Base-by-base conservation (phyloP, 2,113 vertebrate species). In the Proterorhinus semilunaris region DNA sequence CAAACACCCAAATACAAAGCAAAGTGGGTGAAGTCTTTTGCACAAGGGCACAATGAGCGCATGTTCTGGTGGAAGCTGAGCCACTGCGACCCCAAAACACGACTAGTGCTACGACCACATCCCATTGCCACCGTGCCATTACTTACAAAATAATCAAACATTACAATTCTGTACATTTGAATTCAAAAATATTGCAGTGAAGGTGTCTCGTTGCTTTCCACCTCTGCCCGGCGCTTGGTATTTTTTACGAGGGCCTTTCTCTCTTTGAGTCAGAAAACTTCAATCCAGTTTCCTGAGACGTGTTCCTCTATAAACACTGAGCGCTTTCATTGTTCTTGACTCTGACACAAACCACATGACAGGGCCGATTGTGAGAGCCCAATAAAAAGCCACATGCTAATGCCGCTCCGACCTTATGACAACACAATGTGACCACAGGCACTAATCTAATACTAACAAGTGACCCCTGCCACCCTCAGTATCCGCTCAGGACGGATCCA, bases 321-420 rank as follows among this genome's bases (percentile, higher is more conserved):
- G 74, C 45, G 21, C 74, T 82, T 82, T 86, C 68, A 74, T 78
- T 83, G 78, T 86, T 69, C 69, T 79, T 83, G 67, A 78, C 62
- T 76, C 77, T 74, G 79, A 79, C 65, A 66, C 79, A 80, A 87
- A 83, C 86, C 84, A 87, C 81, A 85, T 80, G 76, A 84, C 73
- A 79, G 2, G 62, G 68, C 51, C 71, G 69, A 80, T 72, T 74
- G 77, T 78, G 54, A 81, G 83, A 85, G 68, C 51, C 55, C 75
- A 83, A 78, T 83, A 83, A 87, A 86, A 82, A 62, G 71, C 69
- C 81, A 76, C 72, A 82, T 78, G 79, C 74, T 77, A 84, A 78
- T 69, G 54, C 72, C 55, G 66, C 61, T 44, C 68, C 64, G 75
- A 79, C 59, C 77, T 69, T 75, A 66, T 76, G 78, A 79, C 79